Percentiles rank a stretch among this genome's conserved stretches.
phyloP scores from a whole-genome alignment of 2,113 vertebrate genomes.

The Gymnogyps californianus region DNA sequence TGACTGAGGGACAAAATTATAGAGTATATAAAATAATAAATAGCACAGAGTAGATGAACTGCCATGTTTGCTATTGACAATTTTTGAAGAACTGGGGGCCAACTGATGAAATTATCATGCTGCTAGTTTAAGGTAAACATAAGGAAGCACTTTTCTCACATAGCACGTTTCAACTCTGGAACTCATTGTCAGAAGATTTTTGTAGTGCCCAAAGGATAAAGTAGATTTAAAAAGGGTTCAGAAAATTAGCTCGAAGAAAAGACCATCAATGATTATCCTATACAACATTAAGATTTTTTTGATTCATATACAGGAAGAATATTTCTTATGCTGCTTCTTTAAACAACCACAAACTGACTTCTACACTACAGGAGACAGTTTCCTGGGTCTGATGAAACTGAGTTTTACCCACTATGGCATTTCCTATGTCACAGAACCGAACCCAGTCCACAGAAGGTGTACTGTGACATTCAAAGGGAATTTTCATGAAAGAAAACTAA shows the following conservation, averaged over 20 bases:
- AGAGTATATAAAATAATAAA: not conserved
- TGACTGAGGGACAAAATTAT: not conserved
- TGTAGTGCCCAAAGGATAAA: not conserved
- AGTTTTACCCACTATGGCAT: not conserved
- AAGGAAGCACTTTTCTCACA: not conserved
- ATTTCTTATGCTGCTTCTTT: not conserved
- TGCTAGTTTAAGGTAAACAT: not conserved
- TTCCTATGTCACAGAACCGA: not conserved
- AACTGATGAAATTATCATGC: not conserved
- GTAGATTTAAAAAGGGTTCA: not conserved
- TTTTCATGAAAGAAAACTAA: not conserved
- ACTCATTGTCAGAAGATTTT: not conserved
- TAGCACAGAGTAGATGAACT: not conserved
- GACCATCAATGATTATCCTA: not conserved
- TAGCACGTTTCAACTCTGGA: not conserved
- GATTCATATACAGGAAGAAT: not conserved
- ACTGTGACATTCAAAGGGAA: not conserved
- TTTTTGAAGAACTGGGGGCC: not conserved
- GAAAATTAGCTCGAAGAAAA: not conserved
- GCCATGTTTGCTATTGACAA: not conserved
- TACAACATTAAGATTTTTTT: not conserved
- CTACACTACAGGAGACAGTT: not conserved
- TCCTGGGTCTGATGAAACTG: not conserved
- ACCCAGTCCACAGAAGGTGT: not conserved
- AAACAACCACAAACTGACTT: not conserved